Evolutionary conservation across 2,113 vertebrate species (phyloP).

Genomic region (Eidolon helvum): DNA sequence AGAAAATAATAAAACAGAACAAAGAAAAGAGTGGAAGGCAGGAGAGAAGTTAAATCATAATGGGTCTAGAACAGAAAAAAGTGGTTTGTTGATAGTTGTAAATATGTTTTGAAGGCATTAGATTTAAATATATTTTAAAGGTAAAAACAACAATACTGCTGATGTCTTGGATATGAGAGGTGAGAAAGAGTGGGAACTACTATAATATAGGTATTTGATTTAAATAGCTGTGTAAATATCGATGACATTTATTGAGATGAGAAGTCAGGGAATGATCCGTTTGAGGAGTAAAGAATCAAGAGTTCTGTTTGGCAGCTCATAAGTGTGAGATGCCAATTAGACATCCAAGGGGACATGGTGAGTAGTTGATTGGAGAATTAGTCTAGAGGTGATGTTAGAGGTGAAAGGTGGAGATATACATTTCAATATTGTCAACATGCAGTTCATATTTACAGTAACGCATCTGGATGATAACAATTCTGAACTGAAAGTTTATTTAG

Average conservation of each 20-base stretch:
- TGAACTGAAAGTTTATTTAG: background rate
- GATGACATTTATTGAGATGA: background rate
- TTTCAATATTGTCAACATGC: background rate
- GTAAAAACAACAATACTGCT: background rate
- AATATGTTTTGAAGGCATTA: background rate
- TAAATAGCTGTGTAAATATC: background rate
- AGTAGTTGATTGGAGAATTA: background rate
- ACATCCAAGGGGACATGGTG: background rate
- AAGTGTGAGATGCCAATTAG: background rate
- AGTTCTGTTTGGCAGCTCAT: background rate
- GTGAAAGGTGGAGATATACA: no score
- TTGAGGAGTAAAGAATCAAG: no score
- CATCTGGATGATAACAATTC: background rate
- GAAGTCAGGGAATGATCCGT: rapidly evolving
- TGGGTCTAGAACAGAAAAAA: background rate
- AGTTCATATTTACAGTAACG: background rate
- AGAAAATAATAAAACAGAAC: background rate
- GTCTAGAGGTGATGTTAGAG: background rate
- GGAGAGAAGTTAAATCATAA: background rate
- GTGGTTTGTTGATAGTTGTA: background rate
- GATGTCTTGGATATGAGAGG: no score
- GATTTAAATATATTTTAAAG: background rate
- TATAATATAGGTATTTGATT: background rate
- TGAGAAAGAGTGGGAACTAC: background rate
- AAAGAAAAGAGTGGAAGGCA: background rate